Percentiles rank a stretch among this genome's conserved stretches.
phyloP scores from a whole-genome alignment of 2,797 vertebrate genomes.

The Gymnocypris eckloni region DNA sequence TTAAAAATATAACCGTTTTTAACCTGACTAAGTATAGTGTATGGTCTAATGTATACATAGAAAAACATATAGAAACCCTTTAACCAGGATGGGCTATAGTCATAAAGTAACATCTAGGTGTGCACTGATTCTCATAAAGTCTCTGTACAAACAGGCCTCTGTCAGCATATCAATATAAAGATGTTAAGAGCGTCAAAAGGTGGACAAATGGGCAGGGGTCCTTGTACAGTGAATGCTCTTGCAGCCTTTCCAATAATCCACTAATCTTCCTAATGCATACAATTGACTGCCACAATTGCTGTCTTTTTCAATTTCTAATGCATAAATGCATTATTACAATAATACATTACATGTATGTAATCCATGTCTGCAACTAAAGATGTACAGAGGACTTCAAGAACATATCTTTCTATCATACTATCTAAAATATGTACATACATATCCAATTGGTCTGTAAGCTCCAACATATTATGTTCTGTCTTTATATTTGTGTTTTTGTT shows the following conservation, averaged over 20 bases:
- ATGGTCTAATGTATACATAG: background rate
- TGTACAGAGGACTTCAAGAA: background rate
- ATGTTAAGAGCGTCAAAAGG: conserved; percentile 58
- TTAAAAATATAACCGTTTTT: background rate
- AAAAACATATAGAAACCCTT: background rate
- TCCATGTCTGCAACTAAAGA: background rate
- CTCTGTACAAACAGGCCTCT: conserved; percentile 72
- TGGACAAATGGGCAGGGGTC: background rate
- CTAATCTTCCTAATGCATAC: conserved; percentile 28
- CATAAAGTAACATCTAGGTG: conserved; percentile 57
- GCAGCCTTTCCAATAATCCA: conserved; percentile 36
- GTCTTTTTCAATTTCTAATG: conserved; percentile 20
- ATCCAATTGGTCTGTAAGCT: background rate
- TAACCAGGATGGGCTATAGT: background rate
- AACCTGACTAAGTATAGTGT: background rate
- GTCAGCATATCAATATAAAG: conserved; percentile 72
- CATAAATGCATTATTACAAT: background rate
- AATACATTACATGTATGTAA: background rate
- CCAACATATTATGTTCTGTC: background rate
- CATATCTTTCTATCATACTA: background rate
- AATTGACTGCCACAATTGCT: background rate
- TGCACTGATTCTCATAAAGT: conserved; percentile 73
- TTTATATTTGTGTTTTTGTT: background rate
- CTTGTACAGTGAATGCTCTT: background rate
- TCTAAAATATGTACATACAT: background rate